These are phyloP conservation scores for Cinara cedri DNA, from an alignment of 2,888 invertebrate species.

Conservation along the genomic window DNA sequence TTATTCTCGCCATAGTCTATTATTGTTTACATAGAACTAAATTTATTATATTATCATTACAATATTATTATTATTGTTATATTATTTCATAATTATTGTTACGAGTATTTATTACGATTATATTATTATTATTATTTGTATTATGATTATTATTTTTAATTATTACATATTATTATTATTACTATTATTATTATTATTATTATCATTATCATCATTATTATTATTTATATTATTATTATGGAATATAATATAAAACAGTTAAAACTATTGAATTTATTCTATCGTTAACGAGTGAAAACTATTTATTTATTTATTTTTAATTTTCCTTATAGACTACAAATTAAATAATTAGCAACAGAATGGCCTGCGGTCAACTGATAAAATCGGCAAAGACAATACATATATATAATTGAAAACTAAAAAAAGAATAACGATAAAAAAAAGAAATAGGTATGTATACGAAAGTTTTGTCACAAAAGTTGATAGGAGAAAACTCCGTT, in stretches of 20 bases:
- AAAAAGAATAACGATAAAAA: not conserved
- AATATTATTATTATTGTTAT: slow-evolving; percentile 13
- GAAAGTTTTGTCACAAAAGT: slow-evolving; percentile 14
- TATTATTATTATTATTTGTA: slow-evolving; percentile 18
- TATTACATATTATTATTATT: slow-evolving; percentile 22
- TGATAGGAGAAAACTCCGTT: not conserved
- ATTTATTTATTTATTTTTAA: not conserved
- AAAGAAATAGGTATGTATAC: not conserved
- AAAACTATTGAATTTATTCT: slow-evolving; percentile 16
- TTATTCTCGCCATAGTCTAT: slow-evolving; percentile 55
- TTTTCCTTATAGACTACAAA: not conserved
- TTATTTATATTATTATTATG: slow-evolving; percentile 15
- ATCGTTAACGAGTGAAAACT: not conserved
- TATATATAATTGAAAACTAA: slow-evolving; percentile 13
- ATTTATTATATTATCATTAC: slow-evolving; percentile 26
- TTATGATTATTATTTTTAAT: slow-evolving; percentile 15
- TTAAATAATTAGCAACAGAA: not conserved
- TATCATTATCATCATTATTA: not conserved
- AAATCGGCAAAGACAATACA: not conserved
- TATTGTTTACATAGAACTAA: slow-evolving; percentile 48
- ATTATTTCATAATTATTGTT: slow-evolving; percentile 22
- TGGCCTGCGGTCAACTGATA: not conserved
- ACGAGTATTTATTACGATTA: slow-evolving; percentile 2
- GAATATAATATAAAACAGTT: slow-evolving; percentile 39
- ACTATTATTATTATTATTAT: not conserved